These are phyloP conservation scores for Serrognathus titanus DNA, from an alignment of 2,888 invertebrate species.

Conservation along the genomic window DNA sequence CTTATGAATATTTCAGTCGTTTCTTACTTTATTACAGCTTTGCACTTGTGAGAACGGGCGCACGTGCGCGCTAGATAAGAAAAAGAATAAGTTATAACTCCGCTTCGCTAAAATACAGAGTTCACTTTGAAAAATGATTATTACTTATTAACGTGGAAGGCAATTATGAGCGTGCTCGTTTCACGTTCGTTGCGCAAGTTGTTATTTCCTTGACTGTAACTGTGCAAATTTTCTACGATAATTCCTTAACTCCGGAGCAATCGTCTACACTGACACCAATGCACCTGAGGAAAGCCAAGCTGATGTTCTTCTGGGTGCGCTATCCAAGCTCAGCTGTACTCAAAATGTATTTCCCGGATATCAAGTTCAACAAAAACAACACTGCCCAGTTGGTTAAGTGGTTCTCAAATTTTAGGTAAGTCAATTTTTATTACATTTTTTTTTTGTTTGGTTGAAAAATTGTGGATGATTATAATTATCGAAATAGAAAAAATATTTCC, in stretches of 20 bases:
- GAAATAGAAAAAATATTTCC: too few species aligned
- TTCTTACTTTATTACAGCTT: conserved; percentile 20
- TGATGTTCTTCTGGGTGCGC: conserved; percentile 99
- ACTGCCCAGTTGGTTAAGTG: conserved; percentile 99
- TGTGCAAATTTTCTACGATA: conserved; percentile 28
- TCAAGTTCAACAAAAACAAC: conserved; percentile 99
- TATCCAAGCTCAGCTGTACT: conserved; percentile 98
- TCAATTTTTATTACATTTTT: conserved; percentile 30
- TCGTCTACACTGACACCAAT: conserved; percentile 97
- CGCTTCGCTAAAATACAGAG: conserved; percentile 21
- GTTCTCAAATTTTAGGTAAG: conserved; percentile 99
- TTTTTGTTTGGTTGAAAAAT: not conserved
- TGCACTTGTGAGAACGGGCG: too few species aligned
- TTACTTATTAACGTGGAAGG: not conserved
- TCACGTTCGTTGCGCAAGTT: too few species aligned
- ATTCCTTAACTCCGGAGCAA: conserved; percentile 84
- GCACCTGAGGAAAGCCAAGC: conserved; percentile 99
- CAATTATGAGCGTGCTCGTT: not conserved
- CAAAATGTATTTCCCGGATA: conserved; percentile 99
- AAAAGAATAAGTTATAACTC: conserved; percentile 32
- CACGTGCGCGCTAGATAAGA: conserved; percentile 19
- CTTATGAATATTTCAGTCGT: conserved; percentile 21
- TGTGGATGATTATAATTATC: too few species aligned
- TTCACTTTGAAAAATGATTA: conserved; percentile 4
- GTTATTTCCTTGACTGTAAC: too few species aligned